A percentile compares a stretch with the other conserved stretches of the same genome.
These are phyloP conservation scores for Pristionchus arcanus DNA, from an alignment of 2,888 invertebrate species.

Conservation along the genomic window DNA sequence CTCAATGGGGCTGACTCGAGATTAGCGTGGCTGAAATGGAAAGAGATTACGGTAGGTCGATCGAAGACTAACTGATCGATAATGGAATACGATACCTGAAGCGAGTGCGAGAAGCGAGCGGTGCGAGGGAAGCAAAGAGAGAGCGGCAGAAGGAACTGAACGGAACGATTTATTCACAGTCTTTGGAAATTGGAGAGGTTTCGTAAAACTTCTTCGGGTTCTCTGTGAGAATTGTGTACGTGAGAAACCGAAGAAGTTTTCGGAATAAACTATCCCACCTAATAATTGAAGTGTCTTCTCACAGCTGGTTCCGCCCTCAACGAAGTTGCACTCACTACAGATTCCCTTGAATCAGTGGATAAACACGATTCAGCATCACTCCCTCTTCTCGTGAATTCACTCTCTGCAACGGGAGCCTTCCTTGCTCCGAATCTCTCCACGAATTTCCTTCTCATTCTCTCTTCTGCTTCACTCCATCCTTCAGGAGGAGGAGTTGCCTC, in stretches of 20 bases:
- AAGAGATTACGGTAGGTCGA: constrained; percentile 38
- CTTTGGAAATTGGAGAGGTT: not conserved
- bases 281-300: constrained; percentile 76
- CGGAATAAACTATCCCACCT: not conserved
- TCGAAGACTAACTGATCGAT: constrained; percentile 8
- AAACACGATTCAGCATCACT: constrained; percentile 65
- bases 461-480: constrained; percentile 62
- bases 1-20: constrained; percentile 43
- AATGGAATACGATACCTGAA: not conserved
- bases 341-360: constrained; percentile 71
- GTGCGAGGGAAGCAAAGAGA: constrained; percentile 33
- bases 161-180: constrained; percentile 5
- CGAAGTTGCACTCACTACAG: constrained; percentile 72
- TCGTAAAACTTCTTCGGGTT: not conserved
- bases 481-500: constrained; percentile 46
- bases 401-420: constrained; percentile 70
- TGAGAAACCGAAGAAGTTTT: not conserved
- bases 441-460: constrained; percentile 66
- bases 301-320: constrained; percentile 71
- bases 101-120: constrained; percentile 44
- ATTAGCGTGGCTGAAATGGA: constrained; percentile 53
- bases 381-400: constrained; percentile 59
- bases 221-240: not conserved
- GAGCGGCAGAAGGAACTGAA: constrained; percentile 32
- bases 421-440: constrained; percentile 66